phyloP scores from a whole-genome alignment of 2,888 invertebrate genomes.

The Leptura quadrifasciata region DNA sequence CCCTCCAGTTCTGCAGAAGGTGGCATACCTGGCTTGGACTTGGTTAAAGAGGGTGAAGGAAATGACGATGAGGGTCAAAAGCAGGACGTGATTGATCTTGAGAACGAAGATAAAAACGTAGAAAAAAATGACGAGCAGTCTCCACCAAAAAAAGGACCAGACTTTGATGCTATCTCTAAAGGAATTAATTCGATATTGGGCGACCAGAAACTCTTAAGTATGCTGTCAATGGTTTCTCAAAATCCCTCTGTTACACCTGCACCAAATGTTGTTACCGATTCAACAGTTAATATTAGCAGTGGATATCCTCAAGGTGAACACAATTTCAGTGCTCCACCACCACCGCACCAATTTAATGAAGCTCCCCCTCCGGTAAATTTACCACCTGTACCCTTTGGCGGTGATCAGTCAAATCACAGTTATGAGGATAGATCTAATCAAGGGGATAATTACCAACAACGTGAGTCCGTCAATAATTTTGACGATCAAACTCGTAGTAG shows the following conservation, averaged over 20 bases:
- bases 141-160: constrained; percentile 68
- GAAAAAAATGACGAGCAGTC: constrained; percentile 39
- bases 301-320: constrained; percentile 31
- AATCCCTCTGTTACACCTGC: constrained; percentile 61
- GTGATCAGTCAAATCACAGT: constrained; percentile 60
- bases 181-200: constrained; percentile 80
- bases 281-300: constrained; percentile 42
- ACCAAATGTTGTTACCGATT: constrained; percentile 61
- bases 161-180: constrained; percentile 79
- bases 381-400: constrained; percentile 39
- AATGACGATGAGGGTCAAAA: constrained; percentile 44
- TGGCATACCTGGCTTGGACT: constrained; percentile 85
- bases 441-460: constrained; percentile 52
- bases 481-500: constrained; percentile 70
- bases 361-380: constrained; percentile 33
- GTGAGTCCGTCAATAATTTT: constrained; percentile 65
- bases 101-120: constrained; percentile 43
- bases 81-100: constrained; percentile 48
- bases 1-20: constrained; percentile 66
- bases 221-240: constrained; percentile 74
- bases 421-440: constrained; percentile 57
- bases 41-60: constrained; percentile 75
- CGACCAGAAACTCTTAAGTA: constrained; percentile 79
- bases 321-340: constrained; percentile 47
- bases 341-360: constrained; percentile 37